Evolutionary conservation across 2,797 vertebrate species (phyloP).

Genomic region (Halcyon badia): DNA sequence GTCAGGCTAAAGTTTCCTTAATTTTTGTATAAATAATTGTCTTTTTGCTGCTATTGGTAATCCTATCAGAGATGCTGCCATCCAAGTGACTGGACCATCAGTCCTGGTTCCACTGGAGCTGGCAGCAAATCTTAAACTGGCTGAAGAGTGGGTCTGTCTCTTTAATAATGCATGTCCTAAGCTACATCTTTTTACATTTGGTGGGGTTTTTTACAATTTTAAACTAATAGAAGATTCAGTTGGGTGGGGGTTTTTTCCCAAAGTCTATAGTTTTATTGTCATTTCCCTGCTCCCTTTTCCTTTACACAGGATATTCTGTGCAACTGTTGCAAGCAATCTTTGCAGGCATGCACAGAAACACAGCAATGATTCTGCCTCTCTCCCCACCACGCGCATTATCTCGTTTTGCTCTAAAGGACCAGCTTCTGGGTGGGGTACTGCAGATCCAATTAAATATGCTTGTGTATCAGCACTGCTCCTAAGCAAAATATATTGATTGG

Average conservation of each 20-base stretch:
- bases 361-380: not conserved
- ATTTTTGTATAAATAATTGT: not conserved
- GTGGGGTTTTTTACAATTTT: not conserved
- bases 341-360: not conserved
- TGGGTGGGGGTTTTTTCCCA: not conserved
- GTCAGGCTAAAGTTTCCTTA: not conserved
- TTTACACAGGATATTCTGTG: constrained; percentile 3
- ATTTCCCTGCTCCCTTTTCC: not conserved
- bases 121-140: not conserved
- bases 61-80: not conserved
- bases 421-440: constrained; percentile 14
- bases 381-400: not conserved
- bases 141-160: not conserved
- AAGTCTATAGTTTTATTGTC: not conserved
- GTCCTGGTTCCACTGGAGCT: not conserved
- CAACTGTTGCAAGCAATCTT: not conserved
- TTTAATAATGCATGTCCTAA: not conserved
- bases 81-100: not conserved
- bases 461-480: constrained; percentile 75
- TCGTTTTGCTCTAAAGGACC: constrained; percentile 60
- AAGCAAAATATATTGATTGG: constrained; percentile 80
- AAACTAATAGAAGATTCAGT: not conserved
- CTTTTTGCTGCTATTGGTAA: not conserved
- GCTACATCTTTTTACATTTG: not conserved
- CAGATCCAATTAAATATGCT: constrained; percentile 70